These are phyloP conservation scores for Sturnira hondurensis DNA, from an alignment of 2,113 vertebrate genomes.

Conservation along the genomic window DNA sequence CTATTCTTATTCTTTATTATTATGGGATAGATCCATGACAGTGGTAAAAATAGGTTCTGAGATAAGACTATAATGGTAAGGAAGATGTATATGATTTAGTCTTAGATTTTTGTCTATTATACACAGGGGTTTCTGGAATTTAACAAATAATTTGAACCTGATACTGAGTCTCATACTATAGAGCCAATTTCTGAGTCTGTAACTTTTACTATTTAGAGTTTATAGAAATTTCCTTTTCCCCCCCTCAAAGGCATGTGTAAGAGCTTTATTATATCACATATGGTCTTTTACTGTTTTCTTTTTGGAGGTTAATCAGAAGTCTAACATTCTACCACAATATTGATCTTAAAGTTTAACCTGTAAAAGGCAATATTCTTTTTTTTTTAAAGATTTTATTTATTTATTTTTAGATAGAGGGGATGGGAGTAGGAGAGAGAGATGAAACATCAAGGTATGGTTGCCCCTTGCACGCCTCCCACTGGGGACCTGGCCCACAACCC, in stretches of 20 bases:
- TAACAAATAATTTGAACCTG: background rate
- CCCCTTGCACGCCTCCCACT: too few species aligned
- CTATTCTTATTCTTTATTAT: background rate
- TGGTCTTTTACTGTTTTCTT: background rate
- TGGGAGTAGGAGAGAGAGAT: too few species aligned
- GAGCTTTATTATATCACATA: background rate
- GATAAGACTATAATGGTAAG: background rate
- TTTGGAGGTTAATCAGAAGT: conserved; percentile 22
- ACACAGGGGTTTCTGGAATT: background rate
- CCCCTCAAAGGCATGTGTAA: background rate
- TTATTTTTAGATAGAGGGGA: too few species aligned
- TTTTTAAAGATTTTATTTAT: too few species aligned
- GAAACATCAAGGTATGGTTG: too few species aligned
- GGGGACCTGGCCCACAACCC: too few species aligned
- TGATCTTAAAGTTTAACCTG: background rate
- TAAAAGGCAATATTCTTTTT: background rate
- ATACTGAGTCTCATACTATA: background rate
- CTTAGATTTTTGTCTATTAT: background rate
- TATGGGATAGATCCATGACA: background rate
- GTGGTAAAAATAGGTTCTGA: background rate
- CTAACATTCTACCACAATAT: background rate
- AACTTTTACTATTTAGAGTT: background rate
- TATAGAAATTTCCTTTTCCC: background rate
- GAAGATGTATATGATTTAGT: background rate
- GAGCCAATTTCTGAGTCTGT: background rate